phyloP scores from a whole-genome alignment of 1,140 invertebrate genomes.

The Cydia strobilella region DNA sequence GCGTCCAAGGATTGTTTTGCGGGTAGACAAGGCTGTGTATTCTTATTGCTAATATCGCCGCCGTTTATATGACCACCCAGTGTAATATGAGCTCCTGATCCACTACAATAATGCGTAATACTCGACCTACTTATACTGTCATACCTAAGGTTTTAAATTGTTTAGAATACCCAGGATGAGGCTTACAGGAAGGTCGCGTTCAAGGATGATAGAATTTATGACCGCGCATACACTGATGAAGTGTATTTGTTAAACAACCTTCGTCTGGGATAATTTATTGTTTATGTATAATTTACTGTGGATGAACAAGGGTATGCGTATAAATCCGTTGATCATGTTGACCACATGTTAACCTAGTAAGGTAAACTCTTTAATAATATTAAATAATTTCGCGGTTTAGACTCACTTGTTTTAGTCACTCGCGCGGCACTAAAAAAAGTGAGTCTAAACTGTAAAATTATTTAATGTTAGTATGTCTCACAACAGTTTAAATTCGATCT shows the following conservation, averaged over 20 bases:
- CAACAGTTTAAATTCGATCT: too few species aligned
- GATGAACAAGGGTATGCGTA: not conserved
- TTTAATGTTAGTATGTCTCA: too few species aligned
- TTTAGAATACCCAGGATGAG: not conserved
- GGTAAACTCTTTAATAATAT: too few species aligned
- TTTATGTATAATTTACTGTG: too few species aligned
- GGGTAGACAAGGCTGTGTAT: not conserved
- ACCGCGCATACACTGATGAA: not conserved
- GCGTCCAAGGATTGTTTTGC: not conserved
- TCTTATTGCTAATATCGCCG: not conserved
- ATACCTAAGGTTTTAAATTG: not conserved
- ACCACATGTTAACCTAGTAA: not conserved
- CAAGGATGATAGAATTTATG: not conserved
- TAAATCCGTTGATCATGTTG: not conserved
- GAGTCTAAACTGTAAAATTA: too few species aligned
- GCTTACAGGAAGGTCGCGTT: not conserved
- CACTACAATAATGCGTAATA: not conserved
- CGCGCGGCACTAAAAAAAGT: too few species aligned
- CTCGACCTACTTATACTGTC: not conserved
- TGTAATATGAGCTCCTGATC: not conserved
- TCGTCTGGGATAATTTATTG: not conserved
- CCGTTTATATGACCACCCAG: not conserved
- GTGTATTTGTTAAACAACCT: not conserved
- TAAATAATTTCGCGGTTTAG: too few species aligned
- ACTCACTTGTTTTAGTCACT: too few species aligned